Evolutionary conservation across 2,113 vertebrate species (phyloP), one percentile per base, ranked within the genome.

Genomic region (Tapirus terrestris): DNA sequence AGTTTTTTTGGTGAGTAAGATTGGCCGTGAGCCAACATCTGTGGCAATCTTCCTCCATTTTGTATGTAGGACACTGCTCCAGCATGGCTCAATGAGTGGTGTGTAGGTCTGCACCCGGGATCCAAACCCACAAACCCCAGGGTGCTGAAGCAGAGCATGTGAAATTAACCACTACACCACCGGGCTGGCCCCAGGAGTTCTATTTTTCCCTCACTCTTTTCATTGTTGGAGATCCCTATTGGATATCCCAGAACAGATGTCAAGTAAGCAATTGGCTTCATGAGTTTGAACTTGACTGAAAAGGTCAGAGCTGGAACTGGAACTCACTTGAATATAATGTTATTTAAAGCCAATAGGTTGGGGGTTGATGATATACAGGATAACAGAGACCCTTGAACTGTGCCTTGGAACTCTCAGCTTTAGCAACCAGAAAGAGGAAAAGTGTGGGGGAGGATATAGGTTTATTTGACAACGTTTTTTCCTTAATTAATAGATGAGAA

Each of bases 271-370:
- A 29, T 61, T 73, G 43, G 18, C 18, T 63, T 83, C 36, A 23
- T 86, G n/a, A 72, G 17, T 65, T 48, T 89, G 48, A 93, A 90
- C 21, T 80, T 90, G 14, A 82, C 25, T 95, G 21, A 81, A 90
- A 58, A 93, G 23, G 5, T 70, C 65, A 36, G n/a, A 86, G 67
- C 4, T 56, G 8, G 29, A 70, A 36, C 21, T 76, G 43, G 18
- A 73, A 60, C 23, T 82, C 36, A 39, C 5, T 12, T 91, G 56
- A 82, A 72, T 75, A 75, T 11, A 83, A 51, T 61, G 5, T 16
- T 33, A 77, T 72, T 58, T 65, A 84, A 70, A 83, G n/a, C 45
- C 20, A 67, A 4, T 67, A 18, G 10, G 5, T 5, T 65, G 10
- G 20, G 29, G 9, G 3, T 82, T 3, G 6, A 36, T 83, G 31